phyloP scores from a whole-genome alignment of 1,140 invertebrate genomes.

The fruit fly (Drosophila melanogaster) region DNA sequence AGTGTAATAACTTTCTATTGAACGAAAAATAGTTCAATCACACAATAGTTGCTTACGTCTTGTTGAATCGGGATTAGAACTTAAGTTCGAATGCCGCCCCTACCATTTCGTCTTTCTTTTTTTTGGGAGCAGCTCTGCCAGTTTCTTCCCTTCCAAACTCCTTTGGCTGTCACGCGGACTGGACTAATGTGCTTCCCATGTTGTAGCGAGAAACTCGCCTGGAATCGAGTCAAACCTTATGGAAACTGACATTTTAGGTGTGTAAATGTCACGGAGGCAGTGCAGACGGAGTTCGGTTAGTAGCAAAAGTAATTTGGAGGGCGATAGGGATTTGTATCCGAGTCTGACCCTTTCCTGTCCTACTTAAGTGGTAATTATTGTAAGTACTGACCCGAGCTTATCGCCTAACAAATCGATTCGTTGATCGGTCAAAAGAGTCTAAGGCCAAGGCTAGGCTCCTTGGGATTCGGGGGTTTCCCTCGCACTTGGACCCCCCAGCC shows the following conservation, averaged over 20 bases:
- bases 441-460: constrained; percentile 26
- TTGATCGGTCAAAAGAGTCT: constrained; percentile 47
- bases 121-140: constrained; percentile 34
- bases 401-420: constrained; percentile 72
- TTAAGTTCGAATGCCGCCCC: not conserved
- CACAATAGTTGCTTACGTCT: no score
- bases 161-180: constrained; percentile 50
- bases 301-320: not conserved
- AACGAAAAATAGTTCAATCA: no score
- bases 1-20: no score
- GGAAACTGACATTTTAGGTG: constrained; percentile 80
- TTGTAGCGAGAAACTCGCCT: constrained; percentile 55
- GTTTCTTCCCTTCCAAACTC: constrained; percentile 13
- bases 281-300: constrained; percentile 24
- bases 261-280: constrained; percentile 62
- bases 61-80: no score
- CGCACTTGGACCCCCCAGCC: constrained; percentile 13
- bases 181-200: constrained; percentile 79
- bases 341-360: constrained; percentile 38
- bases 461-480: constrained; percentile 19
- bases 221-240: constrained; percentile 55
- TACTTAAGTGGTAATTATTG: constrained; percentile 81
- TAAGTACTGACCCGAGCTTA: constrained; percentile 67
- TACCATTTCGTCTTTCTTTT: not conserved
- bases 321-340: constrained; percentile 22